Evolutionary conservation across 1,140 invertebrate species (phyloP).

Genomic region (Pemphigus obesinymphae): DNA sequence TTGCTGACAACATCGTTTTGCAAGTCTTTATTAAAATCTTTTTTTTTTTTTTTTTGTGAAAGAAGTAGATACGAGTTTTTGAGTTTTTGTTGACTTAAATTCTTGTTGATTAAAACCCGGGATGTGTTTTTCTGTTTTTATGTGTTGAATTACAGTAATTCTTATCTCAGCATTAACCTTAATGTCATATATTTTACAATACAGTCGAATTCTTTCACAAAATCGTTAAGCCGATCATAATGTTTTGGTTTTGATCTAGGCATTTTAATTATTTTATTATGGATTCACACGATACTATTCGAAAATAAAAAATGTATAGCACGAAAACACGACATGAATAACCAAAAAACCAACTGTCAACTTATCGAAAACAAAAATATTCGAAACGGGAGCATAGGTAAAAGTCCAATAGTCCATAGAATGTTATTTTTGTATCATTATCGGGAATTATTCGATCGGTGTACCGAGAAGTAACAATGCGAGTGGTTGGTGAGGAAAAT

Average conservation of each 20-base stretch:
- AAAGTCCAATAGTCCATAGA: neutral
- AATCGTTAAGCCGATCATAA: slow-evolving; percentile 1
- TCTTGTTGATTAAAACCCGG: neutral
- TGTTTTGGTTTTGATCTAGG: neutral
- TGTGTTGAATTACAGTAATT: neutral
- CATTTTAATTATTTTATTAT: neutral
- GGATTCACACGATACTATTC: neutral
- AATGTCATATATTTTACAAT: slow-evolving; percentile 7
- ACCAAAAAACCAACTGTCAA: neutral
- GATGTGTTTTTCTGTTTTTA: slow-evolving; percentile 1
- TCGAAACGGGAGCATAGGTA: neutral
- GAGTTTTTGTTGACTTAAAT: neutral
- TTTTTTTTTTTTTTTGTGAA: neutral
- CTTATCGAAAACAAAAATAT: neutral
- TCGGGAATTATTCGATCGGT: neutral
- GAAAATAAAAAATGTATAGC: neutral
- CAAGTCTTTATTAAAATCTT: slow-evolving; percentile 10
- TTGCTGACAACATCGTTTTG: neutral
- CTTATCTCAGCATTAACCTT: neutral
- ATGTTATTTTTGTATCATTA: neutral
- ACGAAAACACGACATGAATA: neutral
- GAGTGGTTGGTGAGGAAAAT: neutral
- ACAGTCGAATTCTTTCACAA: neutral
- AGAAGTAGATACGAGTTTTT: slow-evolving; percentile 5
- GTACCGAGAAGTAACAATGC: neutral